Evolutionary conservation across 2,888 invertebrate genomes (phyloP), one percentile per base, ranked within the genome.

Genomic region (Phalera bucephala): DNA sequence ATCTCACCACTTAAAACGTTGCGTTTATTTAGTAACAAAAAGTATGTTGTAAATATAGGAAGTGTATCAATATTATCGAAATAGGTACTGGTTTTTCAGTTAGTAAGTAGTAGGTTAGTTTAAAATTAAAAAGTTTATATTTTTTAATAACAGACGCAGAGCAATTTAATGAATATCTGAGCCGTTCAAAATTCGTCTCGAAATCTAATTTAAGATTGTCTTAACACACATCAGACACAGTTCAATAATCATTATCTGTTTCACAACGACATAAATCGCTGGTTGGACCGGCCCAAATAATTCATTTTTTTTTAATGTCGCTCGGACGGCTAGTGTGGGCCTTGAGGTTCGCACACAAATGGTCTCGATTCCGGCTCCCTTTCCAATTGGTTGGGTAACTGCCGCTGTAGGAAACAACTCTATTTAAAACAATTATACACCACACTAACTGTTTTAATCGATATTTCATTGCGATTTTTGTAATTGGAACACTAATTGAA

Each of bases 311-410:
- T 75, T 75, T 75, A 76, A 72, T 72, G 72, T 70, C 67, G 67
- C 41, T 57, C 40, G 30, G 36, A 19, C 29, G 29, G 56, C 65
- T 70, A 62, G 69, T 64, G 65, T 62, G 76, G 68, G 66, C 85
- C 84, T 83, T 85, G 85, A 81, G 75, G 54, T 67, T 68, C 54
- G 56, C 63, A 56, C 61, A 58, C 61, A 60, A 62, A 62, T 40
- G 58, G 50, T 61, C 67, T 64, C 67, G 49, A 81, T 79, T 79
- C 80, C 80, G 80, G 74, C 74, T 75, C 72, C 81, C 86, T 85
- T 86, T 86, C 85, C 71, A 82, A 82, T 81, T 59, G 59, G 72
- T 78, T 75, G 66, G 59, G 72, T 55, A 75, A 72, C 52, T 34
- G 45, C 45, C 44, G 43, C 23, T 49, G 54, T 48, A 70, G 71